phyloP scores from a whole-genome alignment of 1,140 invertebrate species.

The Sarcophaga peregrina region DNA sequence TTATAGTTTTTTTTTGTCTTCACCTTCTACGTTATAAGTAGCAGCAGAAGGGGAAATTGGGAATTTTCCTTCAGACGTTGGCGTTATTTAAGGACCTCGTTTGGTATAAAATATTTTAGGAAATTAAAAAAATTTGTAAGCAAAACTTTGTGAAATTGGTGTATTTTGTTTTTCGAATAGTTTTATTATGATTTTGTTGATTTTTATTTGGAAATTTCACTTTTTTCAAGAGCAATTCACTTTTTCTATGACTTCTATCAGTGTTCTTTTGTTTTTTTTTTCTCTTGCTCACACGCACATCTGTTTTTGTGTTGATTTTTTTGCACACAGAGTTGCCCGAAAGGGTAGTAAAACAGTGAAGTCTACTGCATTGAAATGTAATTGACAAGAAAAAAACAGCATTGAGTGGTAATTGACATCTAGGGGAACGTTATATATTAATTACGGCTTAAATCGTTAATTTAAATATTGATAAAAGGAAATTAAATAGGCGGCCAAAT shows the following conservation, averaged over 20 bases:
- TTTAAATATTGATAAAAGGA: too few relatives aligned
- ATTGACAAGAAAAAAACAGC: not conserved
- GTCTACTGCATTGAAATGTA: not conserved
- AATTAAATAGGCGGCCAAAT: too few relatives aligned
- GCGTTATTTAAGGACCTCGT: not conserved
- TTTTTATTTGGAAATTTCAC: constrained; percentile 1
- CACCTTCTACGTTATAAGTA: not conserved
- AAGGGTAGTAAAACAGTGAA: not conserved
- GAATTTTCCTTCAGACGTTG: not conserved
- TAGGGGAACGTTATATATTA: too few relatives aligned
- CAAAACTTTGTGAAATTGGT: not conserved
- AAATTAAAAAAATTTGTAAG: too few relatives aligned
- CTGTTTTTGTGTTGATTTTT: not conserved
- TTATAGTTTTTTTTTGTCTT: constrained; percentile 15
- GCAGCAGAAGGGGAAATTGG: not conserved
- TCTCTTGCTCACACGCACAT: not conserved
- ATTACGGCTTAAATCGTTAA: too few relatives aligned
- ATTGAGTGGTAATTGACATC: not conserved
- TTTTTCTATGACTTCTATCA: not conserved
- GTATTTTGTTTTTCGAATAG: not conserved
- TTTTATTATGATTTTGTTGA: not conserved
- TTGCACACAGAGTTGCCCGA: not conserved
- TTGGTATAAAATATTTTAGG: too few relatives aligned
- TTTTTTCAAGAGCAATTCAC: constrained; percentile 24
- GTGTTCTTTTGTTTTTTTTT: not conserved